A percentile compares a stretch with the other conserved stretches of the same genome.
These are phyloP conservation scores for Anguilla pacifica DNA, from an alignment of 2,797 vertebrate species.

Conservation along the genomic window DNA sequence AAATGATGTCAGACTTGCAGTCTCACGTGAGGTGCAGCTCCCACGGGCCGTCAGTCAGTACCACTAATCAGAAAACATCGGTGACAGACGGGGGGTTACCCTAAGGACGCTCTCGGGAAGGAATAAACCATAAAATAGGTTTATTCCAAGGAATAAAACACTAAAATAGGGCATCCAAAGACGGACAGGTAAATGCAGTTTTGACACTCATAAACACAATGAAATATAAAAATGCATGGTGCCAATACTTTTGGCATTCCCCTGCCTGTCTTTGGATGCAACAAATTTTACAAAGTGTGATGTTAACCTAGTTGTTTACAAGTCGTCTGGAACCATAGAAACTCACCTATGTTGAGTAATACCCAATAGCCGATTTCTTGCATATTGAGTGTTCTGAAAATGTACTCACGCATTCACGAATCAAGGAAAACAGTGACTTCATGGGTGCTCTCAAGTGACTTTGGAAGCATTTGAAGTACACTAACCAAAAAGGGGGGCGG, in stretches of 20 bases:
- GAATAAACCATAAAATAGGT: background rate
- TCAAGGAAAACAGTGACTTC: background rate
- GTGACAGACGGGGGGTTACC: background rate
- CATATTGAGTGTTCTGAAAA: background rate
- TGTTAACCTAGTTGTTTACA: background rate
- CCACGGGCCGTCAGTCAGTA: background rate
- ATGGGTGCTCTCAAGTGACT: background rate
- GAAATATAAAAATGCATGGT: too few species aligned
- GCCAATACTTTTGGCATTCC: too few species aligned
- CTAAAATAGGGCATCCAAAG: background rate
- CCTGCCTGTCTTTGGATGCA: too few species aligned
- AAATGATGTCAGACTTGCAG: background rate
- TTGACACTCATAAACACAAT: background rate
- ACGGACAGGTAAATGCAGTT: background rate
- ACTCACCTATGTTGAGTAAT: background rate
- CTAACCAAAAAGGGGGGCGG: too few species aligned
- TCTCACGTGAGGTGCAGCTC: background rate
- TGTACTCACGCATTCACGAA: background rate
- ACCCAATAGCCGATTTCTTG: background rate
- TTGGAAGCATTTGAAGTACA: background rate
- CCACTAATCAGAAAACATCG: background rate
- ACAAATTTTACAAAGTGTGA: too few species aligned
- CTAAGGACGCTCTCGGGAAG: background rate
- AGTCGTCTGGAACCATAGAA: background rate
- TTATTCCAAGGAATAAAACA: too few species aligned